These are phyloP conservation scores for Puntigrus tetrazona DNA, from an alignment of 2,113 vertebrate species.

Conservation along the genomic window DNA sequence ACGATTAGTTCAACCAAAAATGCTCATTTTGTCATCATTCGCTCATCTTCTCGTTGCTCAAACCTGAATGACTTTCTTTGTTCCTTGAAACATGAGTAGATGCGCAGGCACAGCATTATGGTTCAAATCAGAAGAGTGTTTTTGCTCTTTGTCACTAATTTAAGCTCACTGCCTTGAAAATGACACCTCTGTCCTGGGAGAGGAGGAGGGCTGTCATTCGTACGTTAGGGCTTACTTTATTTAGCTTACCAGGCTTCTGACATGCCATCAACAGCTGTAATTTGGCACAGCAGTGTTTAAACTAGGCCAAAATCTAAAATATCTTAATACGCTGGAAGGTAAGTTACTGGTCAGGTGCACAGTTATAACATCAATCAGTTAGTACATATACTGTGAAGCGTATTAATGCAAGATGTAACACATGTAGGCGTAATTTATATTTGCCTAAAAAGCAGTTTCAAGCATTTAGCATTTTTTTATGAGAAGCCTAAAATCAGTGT, in stretches of 20 bases:
- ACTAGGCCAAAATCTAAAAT: background rate
- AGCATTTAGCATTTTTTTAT: background rate
- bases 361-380: background rate
- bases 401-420: background rate
- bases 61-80: background rate
- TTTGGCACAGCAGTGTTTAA: background rate
- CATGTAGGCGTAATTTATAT: background rate
- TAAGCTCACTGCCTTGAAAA: background rate
- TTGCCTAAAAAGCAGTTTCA: background rate
- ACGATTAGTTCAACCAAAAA: background rate
- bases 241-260: background rate
- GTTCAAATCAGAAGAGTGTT: background rate
- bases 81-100: background rate
- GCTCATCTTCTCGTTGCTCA: background rate
- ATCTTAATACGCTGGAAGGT: background rate
- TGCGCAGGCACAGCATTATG: background rate
- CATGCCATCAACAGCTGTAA: background rate
- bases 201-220: background rate
- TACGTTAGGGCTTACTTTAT: background rate
- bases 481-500: background rate
- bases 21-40: background rate
- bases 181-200: background rate
- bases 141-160: background rate
- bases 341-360: background rate
- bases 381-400: background rate